These are phyloP conservation scores for Tenthredo livida DNA, from an alignment of 2,888 invertebrate genomes.

Conservation along the genomic window DNA sequence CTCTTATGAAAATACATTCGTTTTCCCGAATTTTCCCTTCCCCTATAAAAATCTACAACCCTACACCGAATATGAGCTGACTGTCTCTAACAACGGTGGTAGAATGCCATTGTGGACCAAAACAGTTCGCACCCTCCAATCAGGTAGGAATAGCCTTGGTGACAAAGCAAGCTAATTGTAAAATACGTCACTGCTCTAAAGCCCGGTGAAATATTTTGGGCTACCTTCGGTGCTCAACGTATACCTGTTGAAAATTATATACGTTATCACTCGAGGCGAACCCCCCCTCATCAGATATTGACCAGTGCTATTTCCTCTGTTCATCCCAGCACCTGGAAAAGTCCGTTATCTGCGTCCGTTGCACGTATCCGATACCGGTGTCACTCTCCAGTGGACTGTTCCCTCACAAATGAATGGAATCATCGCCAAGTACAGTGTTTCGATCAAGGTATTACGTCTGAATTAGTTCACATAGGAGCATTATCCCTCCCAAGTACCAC, in stretches of 20 bases:
- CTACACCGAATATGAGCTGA: slow-evolving; percentile 54
- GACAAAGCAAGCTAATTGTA: neutral
- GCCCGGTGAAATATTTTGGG: neutral
- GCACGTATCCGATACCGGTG: neutral
- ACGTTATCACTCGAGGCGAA: neutral
- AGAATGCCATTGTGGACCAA: slow-evolving; percentile 37
- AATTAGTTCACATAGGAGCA: neutral
- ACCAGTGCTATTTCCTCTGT: neutral
- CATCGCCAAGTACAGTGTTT: slow-evolving; percentile 60
- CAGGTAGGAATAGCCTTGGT: slow-evolving; percentile 57
- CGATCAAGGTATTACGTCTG: slow-evolving; percentile 30
- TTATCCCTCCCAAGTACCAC: neutral
- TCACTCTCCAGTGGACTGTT: slow-evolving; percentile 58
- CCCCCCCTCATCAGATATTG: neutral
- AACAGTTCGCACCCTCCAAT: slow-evolving; percentile 60
- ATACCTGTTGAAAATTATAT: neutral
- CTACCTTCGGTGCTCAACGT: neutral
- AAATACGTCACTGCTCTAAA: neutral
- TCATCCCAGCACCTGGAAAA: slow-evolving; percentile 59
- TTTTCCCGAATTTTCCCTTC: neutral
- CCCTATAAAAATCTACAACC: neutral
- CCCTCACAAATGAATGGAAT: slow-evolving; percentile 60
- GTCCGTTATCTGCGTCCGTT: slow-evolving; percentile 54
- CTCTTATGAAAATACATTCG: neutral
- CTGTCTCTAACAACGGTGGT: slow-evolving; percentile 49